Base-by-base conservation (phyloP, 2,888 invertebrate species). In the Argyra leucocephala region DNA sequence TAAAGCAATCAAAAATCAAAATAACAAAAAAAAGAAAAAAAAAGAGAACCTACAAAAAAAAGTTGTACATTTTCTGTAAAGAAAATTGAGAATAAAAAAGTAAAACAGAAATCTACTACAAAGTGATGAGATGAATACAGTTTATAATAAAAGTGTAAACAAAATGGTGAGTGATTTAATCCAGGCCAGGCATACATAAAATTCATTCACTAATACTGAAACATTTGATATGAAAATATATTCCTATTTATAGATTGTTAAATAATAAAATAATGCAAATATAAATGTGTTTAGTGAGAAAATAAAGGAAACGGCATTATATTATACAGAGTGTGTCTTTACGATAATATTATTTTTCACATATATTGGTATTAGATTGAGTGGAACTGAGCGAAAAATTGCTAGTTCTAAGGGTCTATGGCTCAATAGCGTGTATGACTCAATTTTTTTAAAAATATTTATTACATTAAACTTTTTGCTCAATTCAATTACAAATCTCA, bases 91-190 rank as follows among this genome's bases (percentile, higher is more conserved):
- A 58, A 58, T 1, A 58, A 22, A 58, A 22, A 58, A 22, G 4
- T 22, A 9, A 58, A 22, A 58, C 58, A 58, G 22, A 22, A 9
- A 21, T 18, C 7, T 31, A 31, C 3, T 31, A 31, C 23, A 24
- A 26, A 26, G 31, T 61, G 61, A 26, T 61, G n/a, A 31, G n/a
- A n/a, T n/a, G n/a, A n/a, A n/a, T 61, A 61, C 31, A 7, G 21
- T 23, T 58, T 22, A 58, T 22, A 22, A 58, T 58, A 12, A 58
- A 58, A 58, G 22, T 58, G 22, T 58, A 31, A 61, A 48, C 63
- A 66, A 66, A 66, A 66, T 66, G 66, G 66, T 66, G 66, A 66
- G 63, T 66, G 64, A 66, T 64, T 58, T 26, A 61, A 61, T 61
- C 61, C 61, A 61, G 61, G 24, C 61, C 61, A 61, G 61, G 24